These are phyloP conservation scores for Ephialtes manifestator DNA, from an alignment of 2,888 invertebrate genomes.

Conservation along the genomic window DNA sequence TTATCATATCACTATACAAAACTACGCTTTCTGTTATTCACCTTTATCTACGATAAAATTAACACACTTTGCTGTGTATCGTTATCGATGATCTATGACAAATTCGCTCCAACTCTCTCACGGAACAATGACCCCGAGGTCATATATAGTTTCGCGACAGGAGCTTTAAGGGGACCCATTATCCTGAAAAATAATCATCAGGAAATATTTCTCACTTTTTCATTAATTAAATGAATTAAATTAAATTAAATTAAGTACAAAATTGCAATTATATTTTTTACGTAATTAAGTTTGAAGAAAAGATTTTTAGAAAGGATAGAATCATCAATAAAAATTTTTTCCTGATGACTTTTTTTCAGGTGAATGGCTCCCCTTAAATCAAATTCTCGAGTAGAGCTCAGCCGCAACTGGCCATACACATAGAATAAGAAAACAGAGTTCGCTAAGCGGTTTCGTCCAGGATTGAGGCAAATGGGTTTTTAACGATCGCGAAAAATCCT, in stretches of 20 bases:
- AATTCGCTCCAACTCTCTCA: slow-evolving; percentile 14
- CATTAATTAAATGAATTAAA: no score
- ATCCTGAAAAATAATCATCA: no score
- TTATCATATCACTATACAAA: slow-evolving; percentile 12
- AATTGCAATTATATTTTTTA: no score
- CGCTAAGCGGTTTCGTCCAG: slow-evolving; percentile 2
- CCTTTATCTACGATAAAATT: slow-evolving; percentile 30
- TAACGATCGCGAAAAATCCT: slow-evolving; percentile 50
- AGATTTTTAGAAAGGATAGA: no score
- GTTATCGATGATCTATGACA: slow-evolving; percentile 48
- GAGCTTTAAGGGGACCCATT: no score
- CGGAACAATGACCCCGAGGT: background rate
- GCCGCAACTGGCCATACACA: slow-evolving; percentile 27
- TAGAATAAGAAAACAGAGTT: slow-evolving; percentile 21
- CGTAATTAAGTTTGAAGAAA: no score
- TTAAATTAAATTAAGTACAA: no score
- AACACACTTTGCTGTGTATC: slow-evolving; percentile 32
- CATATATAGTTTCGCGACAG: background rate
- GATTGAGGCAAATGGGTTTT: slow-evolving; percentile 47
- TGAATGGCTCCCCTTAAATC: no score
- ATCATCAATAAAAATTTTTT: no score
- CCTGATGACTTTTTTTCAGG: no score
- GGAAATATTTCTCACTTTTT: no score
- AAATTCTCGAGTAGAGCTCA: slow-evolving; percentile 4
- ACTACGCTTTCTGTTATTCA: background rate